Evolutionary conservation across 2,797 vertebrate genomes (phyloP).

Genomic region (Chaetophractus vellerosus): DNA sequence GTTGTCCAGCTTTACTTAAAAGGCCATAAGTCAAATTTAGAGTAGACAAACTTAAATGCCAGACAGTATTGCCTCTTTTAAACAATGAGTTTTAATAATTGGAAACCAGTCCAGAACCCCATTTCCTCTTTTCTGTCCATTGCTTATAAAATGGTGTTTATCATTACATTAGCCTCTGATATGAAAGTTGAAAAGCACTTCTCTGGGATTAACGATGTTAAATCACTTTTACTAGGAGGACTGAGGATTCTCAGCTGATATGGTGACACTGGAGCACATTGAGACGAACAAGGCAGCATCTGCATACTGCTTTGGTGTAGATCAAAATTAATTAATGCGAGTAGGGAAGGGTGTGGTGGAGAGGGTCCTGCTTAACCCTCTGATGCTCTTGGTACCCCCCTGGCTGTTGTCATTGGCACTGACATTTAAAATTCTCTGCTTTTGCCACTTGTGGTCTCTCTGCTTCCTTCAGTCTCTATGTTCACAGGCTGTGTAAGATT

Average conservation of each 20-base stretch:
- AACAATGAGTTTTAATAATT: background rate
- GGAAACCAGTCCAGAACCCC: background rate
- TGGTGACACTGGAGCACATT: background rate
- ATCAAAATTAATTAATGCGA: constrained; percentile 65
- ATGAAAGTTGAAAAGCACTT: constrained; percentile 28
- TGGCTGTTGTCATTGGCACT: constrained; percentile 54
- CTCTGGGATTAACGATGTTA: constrained; percentile 33
- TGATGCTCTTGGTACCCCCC: background rate
- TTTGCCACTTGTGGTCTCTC: constrained; percentile 21
- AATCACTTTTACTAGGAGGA: constrained; percentile 36
- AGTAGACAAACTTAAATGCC: background rate
- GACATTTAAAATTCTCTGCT: constrained; percentile 74
- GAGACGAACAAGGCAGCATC: constrained; percentile 21
- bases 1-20: background rate
- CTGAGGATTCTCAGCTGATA: background rate
- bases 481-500: constrained; percentile 10
- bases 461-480: background rate
- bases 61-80: background rate
- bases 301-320: background rate
- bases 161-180: background rate
- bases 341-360: background rate
- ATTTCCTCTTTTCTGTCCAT: background rate
- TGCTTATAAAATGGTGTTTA: background rate
- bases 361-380: constrained; percentile 25
- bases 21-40: background rate